Percentiles rank a stretch among this genome's conserved stretches.
phyloP scores from a whole-genome alignment of 2,797 vertebrate species.

The Pangasius larnaudii region DNA sequence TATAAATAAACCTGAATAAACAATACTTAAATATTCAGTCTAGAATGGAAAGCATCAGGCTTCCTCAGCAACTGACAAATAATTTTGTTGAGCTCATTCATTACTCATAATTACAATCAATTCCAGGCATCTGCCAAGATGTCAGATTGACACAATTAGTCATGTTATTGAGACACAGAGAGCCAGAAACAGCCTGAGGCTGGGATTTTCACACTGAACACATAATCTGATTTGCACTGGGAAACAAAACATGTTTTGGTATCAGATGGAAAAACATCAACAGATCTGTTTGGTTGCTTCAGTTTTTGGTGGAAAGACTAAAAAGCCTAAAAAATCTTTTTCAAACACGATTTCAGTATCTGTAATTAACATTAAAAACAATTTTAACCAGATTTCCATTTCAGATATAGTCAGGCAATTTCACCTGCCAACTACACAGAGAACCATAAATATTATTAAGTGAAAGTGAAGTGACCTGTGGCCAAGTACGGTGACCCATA shows the following conservation, averaged over 20 bases:
- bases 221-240: constrained; percentile 38
- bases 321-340: background rate
- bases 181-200: constrained; percentile 9
- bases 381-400: background rate
- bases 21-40: background rate
- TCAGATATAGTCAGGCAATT: background rate
- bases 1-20: background rate
- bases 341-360: background rate
- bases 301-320: background rate
- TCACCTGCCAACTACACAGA: background rate
- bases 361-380: background rate
- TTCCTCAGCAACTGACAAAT: constrained; percentile 27
- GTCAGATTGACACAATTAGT: constrained; percentile 26
- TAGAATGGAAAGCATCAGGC: background rate
- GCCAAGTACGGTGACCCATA: too few species aligned
- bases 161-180: constrained; percentile 21
- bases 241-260: constrained; percentile 21
- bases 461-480: too few species aligned
- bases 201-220: constrained; percentile 22
- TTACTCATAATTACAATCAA: constrained; percentile 41
- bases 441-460: background rate
- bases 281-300: background rate
- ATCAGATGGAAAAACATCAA: constrained; percentile 7
- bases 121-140: constrained; percentile 36
- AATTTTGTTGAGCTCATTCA: constrained; percentile 20